phyloP scores from a whole-genome alignment of 23 tunicate species.

The Trididemnum miniatum region DNA sequence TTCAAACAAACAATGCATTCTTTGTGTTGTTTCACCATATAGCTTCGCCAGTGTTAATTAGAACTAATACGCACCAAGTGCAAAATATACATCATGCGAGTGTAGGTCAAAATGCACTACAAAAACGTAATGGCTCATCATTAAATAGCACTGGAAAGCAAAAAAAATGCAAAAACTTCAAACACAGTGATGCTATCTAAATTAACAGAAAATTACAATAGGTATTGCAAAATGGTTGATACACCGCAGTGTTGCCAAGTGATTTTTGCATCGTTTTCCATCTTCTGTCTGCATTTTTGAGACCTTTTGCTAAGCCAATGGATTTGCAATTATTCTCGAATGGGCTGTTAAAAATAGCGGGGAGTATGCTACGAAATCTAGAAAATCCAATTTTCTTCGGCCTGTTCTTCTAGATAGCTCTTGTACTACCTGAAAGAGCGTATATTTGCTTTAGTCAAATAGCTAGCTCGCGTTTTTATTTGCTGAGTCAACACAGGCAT shows the following conservation, averaged over 20 bases:
- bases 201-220: too few species aligned
- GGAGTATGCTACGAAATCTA: conserved; percentile 80
- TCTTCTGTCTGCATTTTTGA: neutral
- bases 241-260: too few species aligned
- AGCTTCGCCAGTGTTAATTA: too few species aligned
- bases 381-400: conserved; percentile 43
- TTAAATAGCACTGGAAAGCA: too few species aligned
- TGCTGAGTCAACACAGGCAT: neutral
- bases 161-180: too few species aligned
- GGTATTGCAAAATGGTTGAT: too few species aligned
- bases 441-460: conserved; percentile 4
- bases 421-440: conserved; percentile 39
- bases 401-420: conserved; percentile 58
- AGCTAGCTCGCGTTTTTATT: neutral
- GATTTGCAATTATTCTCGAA: conserved; percentile 57
- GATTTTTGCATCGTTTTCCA: too few species aligned
- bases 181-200: too few species aligned
- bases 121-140: too few species aligned
- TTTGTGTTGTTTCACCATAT: neutral
- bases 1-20: neutral
- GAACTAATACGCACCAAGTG: too few species aligned
- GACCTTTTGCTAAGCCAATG: conserved; percentile 18
- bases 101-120: too few species aligned
- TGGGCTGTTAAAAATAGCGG: conserved; percentile 77
- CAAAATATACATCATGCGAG: too few species aligned